Evolutionary conservation across 2,797 vertebrate genomes (phyloP).

Genomic region (Anniella stebbinsi): DNA sequence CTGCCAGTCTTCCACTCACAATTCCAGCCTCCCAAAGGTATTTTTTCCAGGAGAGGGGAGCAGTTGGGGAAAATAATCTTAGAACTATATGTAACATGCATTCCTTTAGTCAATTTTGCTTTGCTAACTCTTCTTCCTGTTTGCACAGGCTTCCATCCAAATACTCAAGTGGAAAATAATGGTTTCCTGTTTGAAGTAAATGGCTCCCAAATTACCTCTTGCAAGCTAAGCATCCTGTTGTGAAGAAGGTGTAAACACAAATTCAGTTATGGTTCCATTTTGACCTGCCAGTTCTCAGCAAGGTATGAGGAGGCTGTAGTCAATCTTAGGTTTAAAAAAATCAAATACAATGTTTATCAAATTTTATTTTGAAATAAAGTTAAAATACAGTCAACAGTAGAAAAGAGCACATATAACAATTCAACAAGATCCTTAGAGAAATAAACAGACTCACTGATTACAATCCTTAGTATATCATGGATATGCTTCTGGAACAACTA

Average conservation of each 20-base stretch:
- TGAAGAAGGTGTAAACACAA: slow-evolving; percentile 48
- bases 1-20: background rate
- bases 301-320: slow-evolving; percentile 22
- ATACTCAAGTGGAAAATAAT: slow-evolving; percentile 48
- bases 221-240: slow-evolving; percentile 53
- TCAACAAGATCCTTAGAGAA: background rate
- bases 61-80: background rate
- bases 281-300: background rate
- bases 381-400: background rate
- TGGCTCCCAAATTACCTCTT: slow-evolving; percentile 29
- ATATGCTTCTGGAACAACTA: background rate
- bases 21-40: background rate
- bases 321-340: slow-evolving; percentile 50
- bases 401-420: background rate
- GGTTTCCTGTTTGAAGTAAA: slow-evolving; percentile 59
- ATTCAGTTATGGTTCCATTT: background rate
- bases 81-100: background rate
- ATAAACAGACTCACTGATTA: background rate
- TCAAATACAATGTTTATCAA: slow-evolving; percentile 14
- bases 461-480: background rate
- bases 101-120: rapidly evolving
- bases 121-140: slow-evolving; percentile 33
- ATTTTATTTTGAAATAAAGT: background rate
- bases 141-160: slow-evolving; percentile 52
- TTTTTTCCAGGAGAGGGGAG: background rate